Conservation (phyloP, 2,888 invertebrate genomes). For the Plagodis pulveraria region DNA sequence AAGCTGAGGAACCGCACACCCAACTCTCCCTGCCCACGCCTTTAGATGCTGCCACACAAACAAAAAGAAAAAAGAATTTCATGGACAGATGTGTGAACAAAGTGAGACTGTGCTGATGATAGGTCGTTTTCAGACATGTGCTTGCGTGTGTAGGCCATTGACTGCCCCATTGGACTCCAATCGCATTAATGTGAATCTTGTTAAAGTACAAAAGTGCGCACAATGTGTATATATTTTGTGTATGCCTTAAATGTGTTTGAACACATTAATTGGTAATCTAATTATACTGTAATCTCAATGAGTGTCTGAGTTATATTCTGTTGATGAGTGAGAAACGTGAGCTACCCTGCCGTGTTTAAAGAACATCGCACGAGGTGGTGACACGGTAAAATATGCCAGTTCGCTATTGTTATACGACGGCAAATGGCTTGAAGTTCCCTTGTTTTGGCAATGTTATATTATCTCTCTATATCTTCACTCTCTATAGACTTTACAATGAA, state of each 20-base stretch:
- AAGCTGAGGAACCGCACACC: slow-evolving; percentile 81
- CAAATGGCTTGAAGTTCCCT: slow-evolving; percentile 68
- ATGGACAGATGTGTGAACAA: slow-evolving; percentile 94
- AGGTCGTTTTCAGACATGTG: slow-evolving; percentile 50
- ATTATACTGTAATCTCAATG: slow-evolving; percentile 79
- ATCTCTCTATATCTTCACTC: slow-evolving; percentile 79
- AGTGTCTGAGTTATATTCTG: slow-evolving; percentile 67
- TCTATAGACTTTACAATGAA: slow-evolving; percentile 74
- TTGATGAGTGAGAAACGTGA: slow-evolving; percentile 57
- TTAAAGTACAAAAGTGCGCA: slow-evolving; percentile 82
- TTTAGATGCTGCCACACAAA: slow-evolving; percentile 84
- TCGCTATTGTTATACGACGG: slow-evolving; percentile 80
- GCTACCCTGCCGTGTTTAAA: slow-evolving; percentile 75
- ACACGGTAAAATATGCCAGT: slow-evolving; percentile 53
- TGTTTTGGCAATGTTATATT: slow-evolving; percentile 60
- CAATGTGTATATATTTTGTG: slow-evolving; percentile 80
- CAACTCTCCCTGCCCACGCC: slow-evolving; percentile 84
- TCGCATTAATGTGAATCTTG: slow-evolving; percentile 74
- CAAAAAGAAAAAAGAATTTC: slow-evolving; percentile 91
- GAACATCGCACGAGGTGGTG: slow-evolving; percentile 74
- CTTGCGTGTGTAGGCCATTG: slow-evolving; percentile 74
- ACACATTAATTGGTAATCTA: slow-evolving; percentile 66
- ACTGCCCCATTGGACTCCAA: slow-evolving; percentile 73
- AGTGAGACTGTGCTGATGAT: slow-evolving; percentile 89
- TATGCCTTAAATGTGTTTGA: slow-evolving; percentile 66